Base-by-base conservation (phyloP, 1,140 invertebrate genomes). In the Rhizoglyphus robini region DNA sequence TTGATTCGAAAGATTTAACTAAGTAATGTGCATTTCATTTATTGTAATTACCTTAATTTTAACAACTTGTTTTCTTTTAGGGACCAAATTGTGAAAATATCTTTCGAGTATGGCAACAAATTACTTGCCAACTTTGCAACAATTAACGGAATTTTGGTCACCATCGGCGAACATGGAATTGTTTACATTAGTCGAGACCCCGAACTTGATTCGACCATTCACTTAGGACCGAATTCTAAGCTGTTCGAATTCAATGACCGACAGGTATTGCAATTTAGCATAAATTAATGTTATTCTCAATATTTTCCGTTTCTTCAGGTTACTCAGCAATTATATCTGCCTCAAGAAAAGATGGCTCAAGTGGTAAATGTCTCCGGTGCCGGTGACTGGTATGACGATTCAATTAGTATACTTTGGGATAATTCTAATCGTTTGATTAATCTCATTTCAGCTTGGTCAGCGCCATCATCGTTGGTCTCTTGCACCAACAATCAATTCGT, bases 281-380 rank as follows among this genome's bases (percentile, higher is more conserved):
- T 34, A 60, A 60, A 34, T 38, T 60, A 1, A 60, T 34, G 18
- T 32, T 27, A 60, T 51, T 51, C 4, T 51, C 32, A 23, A 62
- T 27, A 1, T 1, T n/a, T 62, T 61, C 34, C 4, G 27, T 63
- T 30, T 25, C 34, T 34, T 57, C 2, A 20, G 4, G 0, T 13
- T 48, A 34, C 15, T 61, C 4, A 54, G 51, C 27, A 57, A 36
- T 4, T 60, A n/a, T 31, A 68, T 51, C 66, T 59, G 31, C 64
- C 73, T 8, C 63, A 65, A 20, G 69, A 74, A 47, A 69, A 67
- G n/a, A 58, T 47, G 4, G 41, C 65, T 20, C 27, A 71, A 8
- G 75, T 78, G 34, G 75, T 79, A 4, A 82, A 77, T 70, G 81
- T 82, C 23, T 82, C 80, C 59, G 81, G 81, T 5, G 81, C 76